Base-by-base conservation (phyloP, 2,888 invertebrate genomes). In the Papilio gigon region DNA sequence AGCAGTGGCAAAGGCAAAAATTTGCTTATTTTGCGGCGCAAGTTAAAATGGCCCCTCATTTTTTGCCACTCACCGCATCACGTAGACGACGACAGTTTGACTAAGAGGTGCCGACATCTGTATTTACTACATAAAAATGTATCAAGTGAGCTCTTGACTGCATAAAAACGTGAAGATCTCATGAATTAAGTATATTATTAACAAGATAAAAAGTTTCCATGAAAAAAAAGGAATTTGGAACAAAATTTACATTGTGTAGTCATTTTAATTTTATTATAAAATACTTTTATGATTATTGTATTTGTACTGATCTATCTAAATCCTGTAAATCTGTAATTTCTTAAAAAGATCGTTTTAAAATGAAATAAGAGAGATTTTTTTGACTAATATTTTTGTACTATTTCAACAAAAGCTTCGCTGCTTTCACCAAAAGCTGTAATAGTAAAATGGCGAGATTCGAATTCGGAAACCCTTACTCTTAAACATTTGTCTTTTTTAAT, bases 1-100 rank as follows among this genome's bases (percentile, higher is more conserved):
- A 71, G 69, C 73, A 73, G 70, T 74, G 68, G 70, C 30, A 56
- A 72, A 75, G 72, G 77, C 72, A 76, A 77, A 75, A 77, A 75
- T 75, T 77, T 77, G 73, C 74, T 77, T 78, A 76, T 78, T 76
- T 77, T 76, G 73, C 71, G 74, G 73, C 72, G 71, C 70, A 70
- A 73, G 70, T 72, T 73, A 72, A 76, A 78, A 76, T 76, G 74
- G 74, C 71, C 72, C 70, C 74, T 74, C 72, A 71, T 76, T 78
- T 78, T 77, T 77, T 76, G 71, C 71, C 72, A 73, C 76, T 75
- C 71, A 73, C 70, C 73, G 72, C 71, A 73, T 75, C 71, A 73
- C 71, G 71, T 72, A 67, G 71, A 72, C 70, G 73, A 56, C 71
- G 74, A 73, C 75, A 74, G 72, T 75, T 73, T 74, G 71, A 74